These are phyloP conservation scores for Chrysocyon brachyurus DNA, from an alignment of 2,797 vertebrate genomes.

Conservation along the genomic window DNA sequence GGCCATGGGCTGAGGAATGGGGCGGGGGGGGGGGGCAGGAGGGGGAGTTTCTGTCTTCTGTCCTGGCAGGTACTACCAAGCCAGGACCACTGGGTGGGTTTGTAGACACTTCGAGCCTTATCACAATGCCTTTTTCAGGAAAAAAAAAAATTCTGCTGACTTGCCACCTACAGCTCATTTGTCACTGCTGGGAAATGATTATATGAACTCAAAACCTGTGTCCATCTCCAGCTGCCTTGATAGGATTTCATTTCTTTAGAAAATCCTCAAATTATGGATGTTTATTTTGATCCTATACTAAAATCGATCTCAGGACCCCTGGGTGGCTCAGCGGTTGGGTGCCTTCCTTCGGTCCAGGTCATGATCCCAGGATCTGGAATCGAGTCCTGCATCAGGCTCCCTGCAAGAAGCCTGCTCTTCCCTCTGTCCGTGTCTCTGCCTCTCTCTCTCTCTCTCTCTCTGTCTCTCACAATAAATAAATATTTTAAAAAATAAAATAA, in stretches of 20 bases:
- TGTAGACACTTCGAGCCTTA: neutral
- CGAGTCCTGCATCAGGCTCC: too few species aligned
- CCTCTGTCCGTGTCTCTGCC: too few species aligned
- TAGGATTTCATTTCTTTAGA: neutral
- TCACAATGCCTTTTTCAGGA: neutral
- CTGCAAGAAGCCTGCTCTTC: too few species aligned
- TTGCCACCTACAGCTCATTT: neutral
- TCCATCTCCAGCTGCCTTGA: neutral
- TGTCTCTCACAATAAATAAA: too few species aligned
- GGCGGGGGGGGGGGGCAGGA: too few species aligned
- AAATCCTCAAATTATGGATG: conserved; percentile 42
- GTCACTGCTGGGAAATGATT: neutral
- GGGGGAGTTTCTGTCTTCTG: neutral
- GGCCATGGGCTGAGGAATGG: neutral
- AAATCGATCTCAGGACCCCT: conserved; percentile 43
- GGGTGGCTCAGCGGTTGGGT: too few species aligned
- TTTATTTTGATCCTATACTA: conserved; percentile 3
- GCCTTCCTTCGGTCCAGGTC: too few species aligned
- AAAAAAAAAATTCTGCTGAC: neutral
- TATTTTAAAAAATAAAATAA: too few species aligned
- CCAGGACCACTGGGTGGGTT: too few species aligned
- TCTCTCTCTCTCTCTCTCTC: too few species aligned
- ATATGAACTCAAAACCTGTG: neutral
- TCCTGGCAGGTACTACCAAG: neutral
- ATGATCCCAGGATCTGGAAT: too few species aligned